Evolutionary conservation across 2,888 invertebrate species (phyloP), one percentile per base, ranked within the genome.

Genomic region (Coenonympha glycerion): DNA sequence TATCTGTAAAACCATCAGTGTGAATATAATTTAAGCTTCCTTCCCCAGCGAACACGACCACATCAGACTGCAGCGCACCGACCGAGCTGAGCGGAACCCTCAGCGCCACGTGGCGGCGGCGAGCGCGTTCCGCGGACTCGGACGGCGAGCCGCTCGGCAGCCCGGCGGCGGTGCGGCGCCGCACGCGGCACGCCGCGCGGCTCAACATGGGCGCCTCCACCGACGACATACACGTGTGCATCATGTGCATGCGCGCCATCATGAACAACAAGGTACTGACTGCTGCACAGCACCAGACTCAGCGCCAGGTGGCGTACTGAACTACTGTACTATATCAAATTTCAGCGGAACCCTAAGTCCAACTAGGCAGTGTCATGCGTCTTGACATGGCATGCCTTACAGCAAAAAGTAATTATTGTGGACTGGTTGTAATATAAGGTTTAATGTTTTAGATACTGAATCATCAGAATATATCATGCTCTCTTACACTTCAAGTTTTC

Each of bases 221-320:
- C 57, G 99, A 99, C 78, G 99, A 99, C 76, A 98, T 99, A 70
- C 99, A 99, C 84, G 97, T 99, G 55, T 98, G 98, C 89, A 98
- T 99, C 70, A 95, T 98, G 94, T 99, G 99, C 76, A 92, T 99
- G 89, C 90, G 99, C 52, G 99, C 99, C 64, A 98, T 99, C 71
- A 99, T 99, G 99, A 99, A 99, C 85, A 99, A 99, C 77, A 99
- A 99, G 91, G 93, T 92, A 62, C 8, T n/a, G n/a, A n/a, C n/a
- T n/a, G n/a, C n/a, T n/a, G n/a, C n/a, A n/a, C n/a, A n/a, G n/a
- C n/a, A n/a, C n/a, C n/a, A n/a, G n/a, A n/a, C n/a, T n/a, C n/a
- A n/a, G n/a, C n/a, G n/a, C n/a, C n/a, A n/a, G n/a, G n/a, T n/a
- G n/a, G n/a, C n/a, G n/a, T n/a, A n/a, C n/a, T n/a, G n/a, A n/a